A percentile compares a stretch with the other conserved stretches of the same genome.
phyloP scores from a whole-genome alignment of 2,113 vertebrate genomes.

The human (Homo sapiens) region DNA sequence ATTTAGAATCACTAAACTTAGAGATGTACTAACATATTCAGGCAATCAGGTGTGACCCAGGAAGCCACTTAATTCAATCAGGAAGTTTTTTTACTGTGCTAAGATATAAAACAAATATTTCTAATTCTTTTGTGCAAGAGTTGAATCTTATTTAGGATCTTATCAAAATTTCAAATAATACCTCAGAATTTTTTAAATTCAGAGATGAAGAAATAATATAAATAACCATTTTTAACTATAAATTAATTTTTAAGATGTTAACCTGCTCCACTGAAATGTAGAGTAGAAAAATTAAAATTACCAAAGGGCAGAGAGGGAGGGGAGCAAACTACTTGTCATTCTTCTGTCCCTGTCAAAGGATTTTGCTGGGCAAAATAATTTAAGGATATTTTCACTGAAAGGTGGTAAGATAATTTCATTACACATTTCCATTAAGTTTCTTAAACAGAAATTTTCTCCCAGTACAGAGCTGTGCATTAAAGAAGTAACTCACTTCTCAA shows the following conservation, averaged over 20 bases:
- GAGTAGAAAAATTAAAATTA: background rate
- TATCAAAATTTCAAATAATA: background rate
- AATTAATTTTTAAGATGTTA: background rate
- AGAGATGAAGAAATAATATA: background rate
- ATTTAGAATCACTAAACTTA: background rate
- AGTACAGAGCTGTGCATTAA: background rate
- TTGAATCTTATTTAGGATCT: background rate
- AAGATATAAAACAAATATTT: background rate
- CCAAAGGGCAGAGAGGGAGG: background rate
- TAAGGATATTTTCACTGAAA: background rate
- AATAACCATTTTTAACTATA: background rate
- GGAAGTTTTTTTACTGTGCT: background rate
- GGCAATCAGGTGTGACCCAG: background rate
- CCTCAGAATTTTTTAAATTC: background rate
- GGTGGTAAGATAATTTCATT: background rate
- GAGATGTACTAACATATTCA: background rate
- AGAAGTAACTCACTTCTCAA: background rate
- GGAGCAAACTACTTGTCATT: background rate
- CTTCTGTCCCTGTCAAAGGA: background rate
- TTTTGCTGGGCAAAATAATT: background rate
- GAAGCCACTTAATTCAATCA: background rate
- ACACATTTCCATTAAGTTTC: background rate
- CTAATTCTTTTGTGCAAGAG: background rate
- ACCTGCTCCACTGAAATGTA: background rate
- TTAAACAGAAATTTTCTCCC: background rate